Evolutionary conservation across 2,888 invertebrate genomes (phyloP).

Genomic region (Drosophila mimica): DNA sequence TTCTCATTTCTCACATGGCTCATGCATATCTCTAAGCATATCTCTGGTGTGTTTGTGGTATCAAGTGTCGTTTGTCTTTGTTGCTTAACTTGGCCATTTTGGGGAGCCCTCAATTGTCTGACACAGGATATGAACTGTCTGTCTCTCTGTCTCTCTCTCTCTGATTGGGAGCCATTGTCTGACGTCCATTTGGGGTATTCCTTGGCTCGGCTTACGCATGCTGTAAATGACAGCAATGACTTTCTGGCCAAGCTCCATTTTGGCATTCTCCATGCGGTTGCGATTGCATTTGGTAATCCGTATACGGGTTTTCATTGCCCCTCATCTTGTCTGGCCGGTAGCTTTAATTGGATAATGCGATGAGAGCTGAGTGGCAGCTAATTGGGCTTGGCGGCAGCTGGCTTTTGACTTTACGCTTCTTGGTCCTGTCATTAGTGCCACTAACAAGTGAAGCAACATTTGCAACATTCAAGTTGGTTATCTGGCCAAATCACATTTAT

Average conservation of each 20-base stretch:
- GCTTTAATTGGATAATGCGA: constrained; percentile 60
- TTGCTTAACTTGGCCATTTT: constrained; percentile 8
- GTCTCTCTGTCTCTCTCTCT: background rate
- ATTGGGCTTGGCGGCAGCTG: constrained; percentile 34
- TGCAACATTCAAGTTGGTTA: constrained; percentile 8
- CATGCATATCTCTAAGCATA: background rate
- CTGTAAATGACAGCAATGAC: constrained; percentile 30
- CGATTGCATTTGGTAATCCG: constrained; percentile 6
- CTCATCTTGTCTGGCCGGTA: constrained; percentile 5
- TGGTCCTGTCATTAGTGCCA: constrained; percentile 51
- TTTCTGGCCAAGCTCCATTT: constrained; percentile 25
- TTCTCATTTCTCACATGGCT: background rate
- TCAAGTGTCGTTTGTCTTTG: background rate
- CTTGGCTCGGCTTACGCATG: constrained; percentile 26
- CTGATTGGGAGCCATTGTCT: constrained; percentile 17
- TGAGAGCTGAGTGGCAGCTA: constrained; percentile 53
- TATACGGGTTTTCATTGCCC: constrained; percentile 13
- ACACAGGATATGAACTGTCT: constrained; percentile 10
- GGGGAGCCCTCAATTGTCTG: constrained; percentile 3
- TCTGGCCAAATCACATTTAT: constrained; percentile 16
- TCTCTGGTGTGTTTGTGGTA: background rate
- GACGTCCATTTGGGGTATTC: constrained; percentile 14
- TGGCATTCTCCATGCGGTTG: constrained; percentile 28
- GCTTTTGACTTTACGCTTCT: constrained; percentile 14
- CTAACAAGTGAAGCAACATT: constrained; percentile 41